These are phyloP conservation scores for Actenoides lindsayi DNA, from an alignment of 2,113 vertebrate genomes.

Conservation along the genomic window DNA sequence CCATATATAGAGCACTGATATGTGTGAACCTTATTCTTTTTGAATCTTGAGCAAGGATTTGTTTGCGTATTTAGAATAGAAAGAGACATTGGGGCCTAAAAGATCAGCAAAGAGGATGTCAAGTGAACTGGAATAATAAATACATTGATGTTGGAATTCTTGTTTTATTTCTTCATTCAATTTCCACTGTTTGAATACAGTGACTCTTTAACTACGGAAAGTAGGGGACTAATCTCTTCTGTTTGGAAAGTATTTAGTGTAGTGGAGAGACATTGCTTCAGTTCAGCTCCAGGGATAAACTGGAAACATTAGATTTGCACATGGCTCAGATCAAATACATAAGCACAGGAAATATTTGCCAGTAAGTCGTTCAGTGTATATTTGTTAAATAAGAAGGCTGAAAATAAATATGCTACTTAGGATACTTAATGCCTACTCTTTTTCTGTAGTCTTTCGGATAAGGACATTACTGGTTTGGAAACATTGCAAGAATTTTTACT, in stretches of 20 bases:
- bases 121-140: slow-evolving; percentile 10
- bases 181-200: slow-evolving; percentile 8
- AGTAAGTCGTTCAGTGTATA: not conserved
- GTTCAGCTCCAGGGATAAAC: not conserved
- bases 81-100: not conserved
- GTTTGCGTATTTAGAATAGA: not conserved
- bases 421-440: not conserved
- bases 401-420: not conserved
- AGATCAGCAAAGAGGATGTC: not conserved
- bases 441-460: not conserved
- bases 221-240: not conserved
- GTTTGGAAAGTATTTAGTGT: slow-evolving; percentile 5
- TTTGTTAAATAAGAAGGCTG: not conserved
- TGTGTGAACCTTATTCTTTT: not conserved
- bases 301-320: not conserved
- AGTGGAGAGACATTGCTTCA: not conserved
- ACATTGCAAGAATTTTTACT: not conserved
- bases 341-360: not conserved
- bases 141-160: not conserved
- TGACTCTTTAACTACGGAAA: not conserved
- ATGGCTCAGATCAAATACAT: not conserved
- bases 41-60: slow-evolving; percentile 22
- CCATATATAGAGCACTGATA: slow-evolving; percentile 23
- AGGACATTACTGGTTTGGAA: not conserved
- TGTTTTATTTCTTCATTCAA: slow-evolving; percentile 32